These are phyloP conservation scores for Maccullochella peelii DNA, from an alignment of 2,113 vertebrate species.

Conservation along the genomic window DNA sequence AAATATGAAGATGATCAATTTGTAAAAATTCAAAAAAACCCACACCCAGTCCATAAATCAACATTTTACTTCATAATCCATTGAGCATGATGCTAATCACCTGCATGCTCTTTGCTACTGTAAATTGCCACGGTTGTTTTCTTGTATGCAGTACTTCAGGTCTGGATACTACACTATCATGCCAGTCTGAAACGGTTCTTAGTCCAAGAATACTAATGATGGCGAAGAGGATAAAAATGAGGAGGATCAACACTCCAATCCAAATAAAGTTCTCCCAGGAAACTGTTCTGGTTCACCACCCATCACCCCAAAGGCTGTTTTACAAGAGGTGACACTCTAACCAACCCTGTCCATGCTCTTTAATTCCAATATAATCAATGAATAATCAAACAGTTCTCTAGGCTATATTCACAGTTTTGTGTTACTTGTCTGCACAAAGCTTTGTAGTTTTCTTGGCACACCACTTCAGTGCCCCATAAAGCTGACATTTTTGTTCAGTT, in stretches of 20 bases:
- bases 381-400: neutral
- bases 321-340: constrained; percentile 14
- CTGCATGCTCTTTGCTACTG: neutral
- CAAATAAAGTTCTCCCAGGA: constrained; percentile 4
- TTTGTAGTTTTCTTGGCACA: neutral
- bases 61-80: constrained; percentile 15
- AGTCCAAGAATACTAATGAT: constrained; percentile 13
- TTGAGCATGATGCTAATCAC: constrained; percentile 2
- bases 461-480: neutral
- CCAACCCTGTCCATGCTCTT: neutral
- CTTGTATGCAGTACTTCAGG: neutral
- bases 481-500: neutral
- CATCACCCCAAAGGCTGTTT: constrained; percentile 19
- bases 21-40: neutral
- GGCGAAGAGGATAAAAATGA: neutral
- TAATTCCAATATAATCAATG: neutral
- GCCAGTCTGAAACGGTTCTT: neutral
- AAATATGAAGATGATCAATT: constrained; percentile 16
- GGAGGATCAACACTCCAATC: neutral
- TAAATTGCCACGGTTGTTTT: neutral
- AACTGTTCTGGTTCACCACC: constrained; percentile 4
- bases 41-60: constrained; percentile 22
- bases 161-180: neutral
- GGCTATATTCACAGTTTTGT: neutral
- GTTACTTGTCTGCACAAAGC: neutral